These are phyloP conservation scores for Actinia equina DNA, from an alignment of 64 coral and sea anemone genomes.

Conservation along the genomic window DNA sequence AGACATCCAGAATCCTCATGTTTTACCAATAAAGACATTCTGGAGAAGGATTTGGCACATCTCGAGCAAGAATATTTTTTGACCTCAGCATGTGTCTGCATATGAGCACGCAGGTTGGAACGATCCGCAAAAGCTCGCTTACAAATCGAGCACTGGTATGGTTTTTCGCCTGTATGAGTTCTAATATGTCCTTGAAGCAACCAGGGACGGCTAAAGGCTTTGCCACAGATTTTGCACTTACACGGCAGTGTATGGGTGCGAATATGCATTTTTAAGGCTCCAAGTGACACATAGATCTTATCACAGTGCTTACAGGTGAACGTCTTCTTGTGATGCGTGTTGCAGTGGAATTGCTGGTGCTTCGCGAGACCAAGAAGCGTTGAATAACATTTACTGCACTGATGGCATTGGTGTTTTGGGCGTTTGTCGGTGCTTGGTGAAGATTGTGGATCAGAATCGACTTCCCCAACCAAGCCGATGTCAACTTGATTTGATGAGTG, in stretches of 20 bases:
- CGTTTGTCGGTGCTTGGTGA: neutral
- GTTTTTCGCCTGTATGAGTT: constrained; percentile 97
- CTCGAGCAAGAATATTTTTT: constrained; percentile 94
- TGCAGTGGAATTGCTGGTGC: constrained; percentile 66
- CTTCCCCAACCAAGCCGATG: neutral
- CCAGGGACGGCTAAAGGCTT: constrained; percentile 97
- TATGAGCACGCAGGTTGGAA: constrained; percentile 91
- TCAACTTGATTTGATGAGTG: neutral
- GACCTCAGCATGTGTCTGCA: constrained; percentile 94
- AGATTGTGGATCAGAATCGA: neutral
- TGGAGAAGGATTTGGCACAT: constrained; percentile 85
- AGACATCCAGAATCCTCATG: constrained; percentile 72
- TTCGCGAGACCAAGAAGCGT: constrained; percentile 65
- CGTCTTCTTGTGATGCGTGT: constrained; percentile 56
- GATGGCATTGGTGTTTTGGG: constrained; percentile 63
- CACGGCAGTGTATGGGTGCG: constrained; percentile 97
- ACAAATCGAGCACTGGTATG: constrained; percentile 84
- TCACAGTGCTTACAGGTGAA: constrained; percentile 99
- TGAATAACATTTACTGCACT: constrained; percentile 57
- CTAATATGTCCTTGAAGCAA: constrained; percentile 91
- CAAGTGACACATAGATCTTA: constrained; percentile 90
- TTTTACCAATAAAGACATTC: constrained; percentile 92
- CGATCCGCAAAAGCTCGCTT: constrained; percentile 95
- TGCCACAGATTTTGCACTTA: constrained; percentile 94
- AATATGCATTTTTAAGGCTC: constrained; percentile 98